phyloP scores from a whole-genome alignment of 2,113 vertebrate genomes.

The Phrynosoma blainvillii region DNA sequence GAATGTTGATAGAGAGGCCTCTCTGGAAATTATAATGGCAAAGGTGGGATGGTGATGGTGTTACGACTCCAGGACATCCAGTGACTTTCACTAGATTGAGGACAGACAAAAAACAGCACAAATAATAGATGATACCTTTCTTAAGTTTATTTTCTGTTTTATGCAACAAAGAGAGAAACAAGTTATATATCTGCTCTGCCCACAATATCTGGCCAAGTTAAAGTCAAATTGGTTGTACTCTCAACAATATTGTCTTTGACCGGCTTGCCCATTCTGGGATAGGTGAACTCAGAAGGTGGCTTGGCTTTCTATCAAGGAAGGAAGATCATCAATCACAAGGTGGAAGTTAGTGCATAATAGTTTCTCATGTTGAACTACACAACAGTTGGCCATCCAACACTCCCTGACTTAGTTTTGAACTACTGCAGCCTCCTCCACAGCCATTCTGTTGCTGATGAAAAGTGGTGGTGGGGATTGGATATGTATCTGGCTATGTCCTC shows the following conservation, averaged over 20 bases:
- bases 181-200: neutral
- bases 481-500: no score
- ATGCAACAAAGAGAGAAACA: neutral
- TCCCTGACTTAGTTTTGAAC: no score
- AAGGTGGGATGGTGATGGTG: neutral
- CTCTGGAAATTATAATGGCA: neutral
- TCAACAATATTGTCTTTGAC: neutral
- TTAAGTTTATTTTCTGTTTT: neutral
- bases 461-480: no score
- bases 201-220: neutral
- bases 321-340: neutral
- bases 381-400: no score
- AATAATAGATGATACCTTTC: neutral
- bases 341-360: no score
- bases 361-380: no score
- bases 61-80: neutral
- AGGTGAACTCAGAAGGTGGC: neutral
- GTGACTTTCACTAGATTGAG: neutral
- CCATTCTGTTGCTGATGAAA: no score
- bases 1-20: neutral
- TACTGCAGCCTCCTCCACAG: conserved; percentile 76
- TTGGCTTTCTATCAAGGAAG: neutral
- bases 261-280: neutral
- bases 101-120: neutral
- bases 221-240: neutral